Evolutionary conservation across 2,113 vertebrate species (phyloP).

Genomic region (Lontra canadensis): DNA sequence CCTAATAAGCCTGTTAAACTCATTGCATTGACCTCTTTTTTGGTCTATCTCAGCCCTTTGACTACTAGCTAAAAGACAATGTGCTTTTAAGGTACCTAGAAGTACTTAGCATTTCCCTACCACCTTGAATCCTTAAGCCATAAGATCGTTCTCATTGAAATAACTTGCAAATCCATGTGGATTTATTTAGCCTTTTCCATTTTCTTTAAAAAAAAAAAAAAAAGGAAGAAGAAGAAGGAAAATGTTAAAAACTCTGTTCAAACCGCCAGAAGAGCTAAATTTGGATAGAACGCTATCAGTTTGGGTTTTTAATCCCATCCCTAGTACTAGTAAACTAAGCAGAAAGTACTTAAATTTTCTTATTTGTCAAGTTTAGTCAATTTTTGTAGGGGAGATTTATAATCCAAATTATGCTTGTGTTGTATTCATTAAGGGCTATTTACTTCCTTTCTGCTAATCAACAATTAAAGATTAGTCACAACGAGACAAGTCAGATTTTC

Average conservation of each 20-base stretch:
- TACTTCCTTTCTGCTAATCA: conserved; percentile 19
- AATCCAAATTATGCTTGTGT: conserved; percentile 45
- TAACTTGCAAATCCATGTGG: not conserved
- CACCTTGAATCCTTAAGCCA: conserved; percentile 10
- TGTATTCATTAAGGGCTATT: conserved; percentile 24
- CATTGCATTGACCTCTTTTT: not conserved
- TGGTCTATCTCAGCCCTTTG: not conserved
- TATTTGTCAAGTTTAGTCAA: conserved; percentile 39
- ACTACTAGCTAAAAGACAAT: not conserved
- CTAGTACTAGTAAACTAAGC: conserved; percentile 52
- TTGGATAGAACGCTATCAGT: not conserved
- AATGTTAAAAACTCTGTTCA: conserved; percentile 48
- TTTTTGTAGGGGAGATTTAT: conserved; percentile 10
- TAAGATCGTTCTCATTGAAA: not conserved
- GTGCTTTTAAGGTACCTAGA: not conserved
- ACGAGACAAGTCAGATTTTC: conserved; percentile 39
- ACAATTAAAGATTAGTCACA: conserved; percentile 58
- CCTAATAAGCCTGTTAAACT: not conserved
- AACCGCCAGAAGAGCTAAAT: conserved; percentile 14
- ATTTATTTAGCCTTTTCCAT: conserved; percentile 10
- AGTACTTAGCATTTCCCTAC: not conserved
- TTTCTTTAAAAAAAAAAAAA: conserved; percentile 19
- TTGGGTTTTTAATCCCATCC: conserved; percentile 6
- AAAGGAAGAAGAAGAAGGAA: too few species aligned
- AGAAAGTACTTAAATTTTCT: conserved; percentile 73